phyloP scores from a whole-genome alignment of 2,113 vertebrate species.

The Telmatochromis sp. region DNA sequence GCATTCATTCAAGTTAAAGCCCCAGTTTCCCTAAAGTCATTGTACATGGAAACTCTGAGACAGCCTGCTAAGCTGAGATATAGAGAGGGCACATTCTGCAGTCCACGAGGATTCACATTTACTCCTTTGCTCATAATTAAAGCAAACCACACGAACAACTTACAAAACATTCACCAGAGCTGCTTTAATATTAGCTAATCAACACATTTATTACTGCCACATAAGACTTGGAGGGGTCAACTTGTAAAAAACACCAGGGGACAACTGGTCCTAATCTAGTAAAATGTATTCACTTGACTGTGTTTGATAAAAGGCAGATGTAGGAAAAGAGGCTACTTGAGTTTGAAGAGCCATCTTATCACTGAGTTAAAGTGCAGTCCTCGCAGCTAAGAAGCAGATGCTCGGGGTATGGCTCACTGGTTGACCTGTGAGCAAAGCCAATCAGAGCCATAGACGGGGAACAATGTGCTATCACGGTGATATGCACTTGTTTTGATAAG shows the following conservation, averaged over 20 bases:
- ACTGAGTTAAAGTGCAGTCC: neutral
- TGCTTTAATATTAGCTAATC: constrained; percentile 48
- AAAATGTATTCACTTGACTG: constrained; percentile 5
- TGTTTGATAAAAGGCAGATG: neutral
- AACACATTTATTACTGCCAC: neutral
- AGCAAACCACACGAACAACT: constrained; percentile 17
- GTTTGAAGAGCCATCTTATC: constrained; percentile 18
- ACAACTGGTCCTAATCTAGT: neutral
- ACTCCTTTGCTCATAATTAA: constrained; percentile 32
- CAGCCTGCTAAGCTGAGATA: constrained; percentile 31
- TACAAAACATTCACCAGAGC: constrained; percentile 36
- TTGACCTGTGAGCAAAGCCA: constrained; percentile 45
- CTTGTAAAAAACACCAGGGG: neutral
- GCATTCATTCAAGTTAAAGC: constrained; percentile 10
- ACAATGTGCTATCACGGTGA: constrained; percentile 31
- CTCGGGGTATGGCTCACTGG: neutral
- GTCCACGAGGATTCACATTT: neutral
- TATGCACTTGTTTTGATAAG: constrained; percentile 50
- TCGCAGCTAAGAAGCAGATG: neutral
- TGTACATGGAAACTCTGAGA: constrained; percentile 21
- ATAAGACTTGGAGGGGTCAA: neutral
- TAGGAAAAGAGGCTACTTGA: neutral
- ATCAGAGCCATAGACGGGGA: constrained; percentile 26
- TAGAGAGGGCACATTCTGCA: constrained; percentile 4
- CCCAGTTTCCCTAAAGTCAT: constrained; percentile 46